Percentiles rank a stretch among this genome's conserved stretches.
phyloP scores from a whole-genome alignment of 2,113 vertebrate genomes.

The Dolichallabes microphthalmus region DNA sequence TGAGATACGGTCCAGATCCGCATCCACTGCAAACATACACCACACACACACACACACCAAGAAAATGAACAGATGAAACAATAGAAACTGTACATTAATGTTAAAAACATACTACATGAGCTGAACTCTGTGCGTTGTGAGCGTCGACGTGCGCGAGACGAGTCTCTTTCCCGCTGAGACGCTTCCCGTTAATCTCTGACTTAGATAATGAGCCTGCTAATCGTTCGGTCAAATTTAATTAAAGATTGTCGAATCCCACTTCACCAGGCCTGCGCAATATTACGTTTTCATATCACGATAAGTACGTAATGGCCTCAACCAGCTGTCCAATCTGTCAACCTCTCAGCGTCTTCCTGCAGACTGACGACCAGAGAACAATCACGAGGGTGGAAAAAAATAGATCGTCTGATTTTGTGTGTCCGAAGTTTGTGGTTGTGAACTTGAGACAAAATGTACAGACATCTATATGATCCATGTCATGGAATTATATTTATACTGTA shows the following conservation, averaged over 20 bases:
- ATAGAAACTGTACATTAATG: neutral
- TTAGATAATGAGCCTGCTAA: slow-evolving; percentile 26
- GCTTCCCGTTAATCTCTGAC: neutral
- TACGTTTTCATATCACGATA: neutral
- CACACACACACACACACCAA: neutral
- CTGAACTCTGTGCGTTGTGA: neutral
- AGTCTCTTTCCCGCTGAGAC: neutral
- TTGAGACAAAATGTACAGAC: neutral
- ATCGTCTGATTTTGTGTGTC: neutral
- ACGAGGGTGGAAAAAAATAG: neutral
- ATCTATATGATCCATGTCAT: neutral
- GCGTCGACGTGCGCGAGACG: neutral
- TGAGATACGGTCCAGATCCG: slow-evolving; percentile 82
- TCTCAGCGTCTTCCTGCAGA: neutral
- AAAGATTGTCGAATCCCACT: slow-evolving; percentile 16
- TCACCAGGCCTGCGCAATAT: neutral
- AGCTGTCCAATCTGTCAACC: neutral
- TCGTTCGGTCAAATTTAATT: slow-evolving; percentile 43
- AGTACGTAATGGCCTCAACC: neutral
- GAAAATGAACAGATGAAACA: neutral
- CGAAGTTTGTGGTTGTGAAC: neutral
- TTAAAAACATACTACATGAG: neutral
- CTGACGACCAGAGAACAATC: neutral
- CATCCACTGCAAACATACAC: slow-evolving; percentile 73
- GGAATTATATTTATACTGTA: neutral